A percentile compares a stretch with the other conserved stretches of the same genome.
Evolutionary conservation across 2,113 vertebrate genomes (phyloP).

Genomic region (Vulpes ferrilata): DNA sequence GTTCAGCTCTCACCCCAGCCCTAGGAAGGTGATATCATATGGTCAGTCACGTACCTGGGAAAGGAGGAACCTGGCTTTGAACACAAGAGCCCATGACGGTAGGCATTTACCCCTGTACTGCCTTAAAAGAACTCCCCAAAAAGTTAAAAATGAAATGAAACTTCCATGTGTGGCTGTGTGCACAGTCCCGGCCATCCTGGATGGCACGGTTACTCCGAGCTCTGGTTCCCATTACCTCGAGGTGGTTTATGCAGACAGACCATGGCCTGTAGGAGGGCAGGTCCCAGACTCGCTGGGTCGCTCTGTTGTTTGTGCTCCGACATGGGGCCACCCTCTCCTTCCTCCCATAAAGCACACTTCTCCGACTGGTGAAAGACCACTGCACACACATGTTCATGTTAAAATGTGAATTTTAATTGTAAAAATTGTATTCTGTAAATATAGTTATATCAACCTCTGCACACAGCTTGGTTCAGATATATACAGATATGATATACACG

Average conservation of each 20-base stretch:
- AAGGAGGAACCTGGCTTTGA: background rate
- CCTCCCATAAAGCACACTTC: background rate
- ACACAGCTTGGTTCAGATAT: constrained; percentile 78
- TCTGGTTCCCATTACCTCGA: background rate
- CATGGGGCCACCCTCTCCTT: accelerated
- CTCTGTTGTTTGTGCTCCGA: accelerated
- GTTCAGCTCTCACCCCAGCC: background rate
- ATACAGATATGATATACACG: constrained; percentile 62
- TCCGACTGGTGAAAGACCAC: background rate
- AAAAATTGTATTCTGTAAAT: constrained; percentile 87
- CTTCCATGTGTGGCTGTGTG: background rate
- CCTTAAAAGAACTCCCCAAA: background rate
- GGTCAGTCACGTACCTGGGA: accelerated
- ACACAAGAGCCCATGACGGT: background rate
- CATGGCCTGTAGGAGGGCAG: background rate
- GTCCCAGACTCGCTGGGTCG: background rate
- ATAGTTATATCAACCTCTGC: constrained; percentile 79
- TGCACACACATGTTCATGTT: constrained; percentile 71
- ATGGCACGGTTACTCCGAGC: background rate
- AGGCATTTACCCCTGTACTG: background rate
- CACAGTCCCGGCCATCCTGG: background rate
- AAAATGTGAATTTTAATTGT: constrained; percentile 89
- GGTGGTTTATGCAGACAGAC: background rate
- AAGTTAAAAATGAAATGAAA: background rate
- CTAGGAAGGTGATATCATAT: background rate